phyloP scores from a whole-genome alignment of 92 coral and sea anemone genomes.

The Galaxea fascicularis region DNA sequence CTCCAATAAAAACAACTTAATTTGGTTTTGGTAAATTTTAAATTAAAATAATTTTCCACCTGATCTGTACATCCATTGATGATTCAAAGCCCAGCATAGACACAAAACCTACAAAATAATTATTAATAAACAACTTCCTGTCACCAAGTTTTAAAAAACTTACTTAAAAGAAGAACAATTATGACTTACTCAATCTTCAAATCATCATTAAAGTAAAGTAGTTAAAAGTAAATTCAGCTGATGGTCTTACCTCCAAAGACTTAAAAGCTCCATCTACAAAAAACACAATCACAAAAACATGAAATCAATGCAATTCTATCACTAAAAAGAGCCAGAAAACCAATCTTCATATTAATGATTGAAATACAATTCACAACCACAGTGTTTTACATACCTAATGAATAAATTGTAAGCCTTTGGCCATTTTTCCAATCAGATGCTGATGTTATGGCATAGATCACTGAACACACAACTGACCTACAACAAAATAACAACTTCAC shows the following conservation, averaged over 20 bases:
- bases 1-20: too few relatives aligned
- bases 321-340: neutral
- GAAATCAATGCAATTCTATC: neutral
- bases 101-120: constrained; percentile 42
- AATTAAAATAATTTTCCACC: constrained; percentile 25
- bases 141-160: neutral
- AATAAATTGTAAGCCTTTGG: neutral
- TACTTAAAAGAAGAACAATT: too few relatives aligned
- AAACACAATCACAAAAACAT: neutral
- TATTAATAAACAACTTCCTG: neutral
- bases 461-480: constrained; percentile 46
- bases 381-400: constrained; percentile 31
- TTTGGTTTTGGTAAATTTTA: neutral
- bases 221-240: neutral
- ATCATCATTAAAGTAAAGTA: neutral
- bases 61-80: constrained; percentile 60
- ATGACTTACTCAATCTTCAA: too few relatives aligned
- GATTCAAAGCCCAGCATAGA: constrained; percentile 50
- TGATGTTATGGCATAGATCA: constrained; percentile 32
- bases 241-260: constrained; percentile 54
- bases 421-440: neutral
- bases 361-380: neutral
- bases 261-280: constrained; percentile 55
- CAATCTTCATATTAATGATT: too few relatives aligned
- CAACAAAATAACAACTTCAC: neutral